Percentiles rank a stretch among this genome's conserved stretches.
Conservation (phyloP, 2,888 invertebrate genomes). For the Limnephilus auricula region DNA sequence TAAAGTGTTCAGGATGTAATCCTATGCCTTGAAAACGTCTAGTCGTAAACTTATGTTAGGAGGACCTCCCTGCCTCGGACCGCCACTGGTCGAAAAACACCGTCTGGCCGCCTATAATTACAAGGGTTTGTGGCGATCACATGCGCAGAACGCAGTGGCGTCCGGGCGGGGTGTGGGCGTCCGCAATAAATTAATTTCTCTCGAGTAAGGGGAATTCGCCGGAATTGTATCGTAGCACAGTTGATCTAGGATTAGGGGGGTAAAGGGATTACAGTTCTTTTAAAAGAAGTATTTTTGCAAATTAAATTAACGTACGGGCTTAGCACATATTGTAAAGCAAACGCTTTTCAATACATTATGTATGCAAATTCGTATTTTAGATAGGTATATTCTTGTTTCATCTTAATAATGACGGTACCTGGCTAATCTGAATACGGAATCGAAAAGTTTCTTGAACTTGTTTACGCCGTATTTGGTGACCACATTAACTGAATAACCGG, state of each 20-base stretch:
- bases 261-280: neutral
- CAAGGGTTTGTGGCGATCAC: conserved; percentile 56
- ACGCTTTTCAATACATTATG: neutral
- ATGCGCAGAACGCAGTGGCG: conserved; percentile 27
- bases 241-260: conserved; percentile 25
- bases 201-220: conserved; percentile 3
- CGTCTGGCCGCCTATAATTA: conserved; percentile 58
- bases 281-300: neutral
- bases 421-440: no score
- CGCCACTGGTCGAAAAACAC: conserved; percentile 55
- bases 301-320: neutral
- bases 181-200: conserved; percentile 40
- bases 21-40: no score
- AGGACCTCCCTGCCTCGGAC: neutral
- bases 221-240: conserved; percentile 22
- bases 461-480: no score
- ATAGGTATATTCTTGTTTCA: neutral
- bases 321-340: neutral
- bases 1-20: no score
- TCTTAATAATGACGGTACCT: no score
- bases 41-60: neutral
- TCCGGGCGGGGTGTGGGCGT: neutral
- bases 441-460: no score
- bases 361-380: neutral
- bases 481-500: no score